Conservation (phyloP, 2,888 invertebrate species). For the Physocephala rufipes region DNA sequence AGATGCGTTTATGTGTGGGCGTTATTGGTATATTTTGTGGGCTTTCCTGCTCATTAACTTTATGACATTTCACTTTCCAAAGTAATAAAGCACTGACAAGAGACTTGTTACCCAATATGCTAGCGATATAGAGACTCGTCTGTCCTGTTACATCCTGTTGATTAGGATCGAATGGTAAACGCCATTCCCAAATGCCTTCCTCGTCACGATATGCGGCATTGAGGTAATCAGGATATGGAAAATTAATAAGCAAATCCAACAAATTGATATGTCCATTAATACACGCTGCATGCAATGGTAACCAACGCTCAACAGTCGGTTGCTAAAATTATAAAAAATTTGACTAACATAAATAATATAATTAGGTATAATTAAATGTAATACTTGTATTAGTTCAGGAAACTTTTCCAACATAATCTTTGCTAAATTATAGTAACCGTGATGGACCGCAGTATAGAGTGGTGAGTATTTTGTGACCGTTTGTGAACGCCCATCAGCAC, state of each 20-base stretch:
- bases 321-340: conserved; percentile 67
- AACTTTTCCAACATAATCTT: conserved; percentile 80
- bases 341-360: not conserved
- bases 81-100: conserved; percentile 81
- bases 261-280: conserved; percentile 85
- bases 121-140: conserved; percentile 89
- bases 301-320: conserved; percentile 90
- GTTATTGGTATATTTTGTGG: conserved; percentile 62
- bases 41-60: conserved; percentile 54
- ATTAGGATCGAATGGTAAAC: conserved; percentile 92
- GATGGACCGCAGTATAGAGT: conserved; percentile 88
- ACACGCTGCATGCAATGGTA: conserved; percentile 92
- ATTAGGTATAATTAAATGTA: not conserved
- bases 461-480: conserved; percentile 93
- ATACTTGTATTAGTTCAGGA: conserved; percentile 83
- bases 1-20: conserved; percentile 76
- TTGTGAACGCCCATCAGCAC: conserved; percentile 89
- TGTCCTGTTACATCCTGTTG: conserved; percentile 89
- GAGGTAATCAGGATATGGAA: conserved; percentile 80
- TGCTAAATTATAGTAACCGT: conserved; percentile 82
- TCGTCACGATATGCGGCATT: conserved; percentile 76
- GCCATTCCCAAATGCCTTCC: conserved; percentile 82
- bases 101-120: conserved; percentile 81
- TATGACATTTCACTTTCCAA: conserved; percentile 71
- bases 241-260: conserved; percentile 81